These are phyloP conservation scores for Yasuhikotakia modesta DNA, from an alignment of 2,797 vertebrate genomes.

Conservation along the genomic window DNA sequence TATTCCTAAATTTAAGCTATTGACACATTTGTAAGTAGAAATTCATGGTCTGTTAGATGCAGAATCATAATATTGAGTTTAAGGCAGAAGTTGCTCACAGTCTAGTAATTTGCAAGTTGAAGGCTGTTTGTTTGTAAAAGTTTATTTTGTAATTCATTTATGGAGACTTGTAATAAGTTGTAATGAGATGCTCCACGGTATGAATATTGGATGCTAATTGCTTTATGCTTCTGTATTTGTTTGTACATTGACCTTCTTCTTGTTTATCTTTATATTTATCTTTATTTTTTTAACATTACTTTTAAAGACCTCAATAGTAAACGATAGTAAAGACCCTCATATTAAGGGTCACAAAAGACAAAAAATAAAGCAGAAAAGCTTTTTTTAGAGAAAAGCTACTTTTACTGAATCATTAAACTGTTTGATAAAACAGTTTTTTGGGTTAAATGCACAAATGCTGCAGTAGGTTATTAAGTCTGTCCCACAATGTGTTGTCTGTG, in stretches of 20 bases:
- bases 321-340: neutral
- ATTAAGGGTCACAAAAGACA: neutral
- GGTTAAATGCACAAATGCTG: no score
- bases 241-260: neutral
- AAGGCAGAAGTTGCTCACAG: neutral
- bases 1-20: no score
- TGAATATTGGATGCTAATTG: slow-evolving; percentile 15
- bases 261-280: neutral
- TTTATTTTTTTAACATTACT: neutral
- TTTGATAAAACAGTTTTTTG: neutral
- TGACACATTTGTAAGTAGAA: no score
- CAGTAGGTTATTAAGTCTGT: no score
- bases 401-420: neutral
- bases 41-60: neutral
- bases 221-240: neutral
- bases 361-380: no score
- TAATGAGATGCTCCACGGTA: neutral
- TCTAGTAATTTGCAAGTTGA: neutral
- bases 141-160: neutral
- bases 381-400: no score
- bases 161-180: neutral
- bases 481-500: neutral
- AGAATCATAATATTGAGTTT: neutral
- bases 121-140: neutral
- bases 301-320: neutral